phyloP scores from a whole-genome alignment of 2,113 vertebrate species.

The Pycnonotus jocosus region DNA sequence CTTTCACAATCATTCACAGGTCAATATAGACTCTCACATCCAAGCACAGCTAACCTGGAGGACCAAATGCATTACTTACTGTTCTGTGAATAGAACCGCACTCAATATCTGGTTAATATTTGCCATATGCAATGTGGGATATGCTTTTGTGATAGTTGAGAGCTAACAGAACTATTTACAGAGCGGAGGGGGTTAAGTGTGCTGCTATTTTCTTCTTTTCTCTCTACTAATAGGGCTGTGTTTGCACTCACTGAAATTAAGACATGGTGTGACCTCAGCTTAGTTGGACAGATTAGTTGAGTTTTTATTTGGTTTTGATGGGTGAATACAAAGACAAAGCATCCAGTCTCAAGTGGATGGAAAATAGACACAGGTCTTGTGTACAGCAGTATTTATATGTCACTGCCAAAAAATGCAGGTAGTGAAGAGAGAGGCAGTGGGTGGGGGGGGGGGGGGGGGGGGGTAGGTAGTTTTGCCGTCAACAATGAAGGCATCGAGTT shows the following conservation, averaged over 20 bases:
- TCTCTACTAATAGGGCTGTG: not conserved
- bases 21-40: slow-evolving; percentile 11
- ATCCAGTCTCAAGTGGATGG: not conserved
- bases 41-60: not conserved
- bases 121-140: slow-evolving; percentile 1
- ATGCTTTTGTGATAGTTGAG: slow-evolving; percentile 28
- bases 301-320: slow-evolving; percentile 30
- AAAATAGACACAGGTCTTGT: not conserved
- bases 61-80: not conserved
- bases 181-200: slow-evolving; percentile 7
- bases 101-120: slow-evolving; percentile 66
- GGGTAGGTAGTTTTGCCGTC: not conserved
- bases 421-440: not conserved
- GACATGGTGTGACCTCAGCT: slow-evolving; percentile 28
- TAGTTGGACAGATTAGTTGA: not conserved
- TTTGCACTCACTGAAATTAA: slow-evolving; percentile 18
- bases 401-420: not conserved
- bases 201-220: not conserved
- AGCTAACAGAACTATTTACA: slow-evolving; percentile 53
- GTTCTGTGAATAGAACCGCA: not conserved
- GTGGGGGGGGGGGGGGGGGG: fast-evolving
- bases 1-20: not conserved
- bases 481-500: not conserved
- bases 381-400: not conserved
- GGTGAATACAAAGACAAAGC: slow-evolving; percentile 31